Base-by-base conservation (phyloP, 2,797 vertebrate genomes). In the Phaenicophaeus curvirostris region DNA sequence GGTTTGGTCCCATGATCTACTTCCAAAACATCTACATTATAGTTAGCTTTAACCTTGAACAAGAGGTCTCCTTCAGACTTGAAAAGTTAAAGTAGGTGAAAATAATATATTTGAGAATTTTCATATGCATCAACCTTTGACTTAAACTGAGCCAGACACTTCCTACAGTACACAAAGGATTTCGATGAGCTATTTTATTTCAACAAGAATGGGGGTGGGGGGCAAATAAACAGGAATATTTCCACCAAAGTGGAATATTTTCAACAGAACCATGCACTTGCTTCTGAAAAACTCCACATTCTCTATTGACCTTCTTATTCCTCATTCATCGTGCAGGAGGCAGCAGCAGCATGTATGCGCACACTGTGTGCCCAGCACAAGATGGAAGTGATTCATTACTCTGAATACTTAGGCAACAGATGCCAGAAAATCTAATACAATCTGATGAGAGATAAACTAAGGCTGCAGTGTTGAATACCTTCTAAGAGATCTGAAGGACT, bases 301-400 rank as follows among this genome's bases (percentile, higher is more conserved):
- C 69, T 65, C 12, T 35, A 23, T 4, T 25, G 35, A 31, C n/a
- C 53, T n/a, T 8, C 35, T 46, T 6, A 8, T 3, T 53, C 53
- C 55, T 62, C 27, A 7, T 15, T 55, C 1, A 0, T 24, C 1
- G 0, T 2, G 39, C 37, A 44, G 74, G 51, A 54, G 21, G 61
- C 7, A 50, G 62, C 4, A 1, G 48, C 10, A n/a, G 55, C 61
- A 50, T 12, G 24, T 13, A 15, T 6, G 23, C 2, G 23, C 53
- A 58, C 25, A 1, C 27, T 35, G 31, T 16, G 68, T 48, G 58
- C 77, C 53, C 65, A 41, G 59, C 41, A 42, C 72, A 57, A 37
- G 39, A 72, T 42, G 13, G 55, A 44, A 84, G 58, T 7, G 55
- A 57, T 66, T 59, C 69, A 24, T 42, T 37, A 33, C 17, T 51